Percentiles rank a stretch among this genome's conserved stretches.
phyloP scores from a whole-genome alignment of 2,113 vertebrate genomes.

The Paramisgurnus dabryanus region DNA sequence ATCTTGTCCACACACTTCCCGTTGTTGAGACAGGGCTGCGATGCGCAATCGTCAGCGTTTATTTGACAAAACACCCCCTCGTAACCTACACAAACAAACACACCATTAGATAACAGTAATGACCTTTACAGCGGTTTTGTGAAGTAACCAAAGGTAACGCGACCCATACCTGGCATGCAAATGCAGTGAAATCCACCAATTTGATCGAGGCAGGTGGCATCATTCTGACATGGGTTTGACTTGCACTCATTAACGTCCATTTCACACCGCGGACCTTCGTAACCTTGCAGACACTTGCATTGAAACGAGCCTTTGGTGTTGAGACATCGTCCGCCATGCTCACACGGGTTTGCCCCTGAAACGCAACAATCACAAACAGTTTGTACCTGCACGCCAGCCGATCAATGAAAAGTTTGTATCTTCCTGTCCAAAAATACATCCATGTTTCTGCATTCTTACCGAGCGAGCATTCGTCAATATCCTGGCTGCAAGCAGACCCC shows the following conservation, averaged over 20 bases:
- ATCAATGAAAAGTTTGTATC: background rate
- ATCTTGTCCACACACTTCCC: conserved; percentile 94
- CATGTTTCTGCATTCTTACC: conserved; percentile 69
- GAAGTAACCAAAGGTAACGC: background rate
- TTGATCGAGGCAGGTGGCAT: conserved; percentile 95
- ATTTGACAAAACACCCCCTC: conserved; percentile 92
- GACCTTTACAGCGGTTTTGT: background rate
- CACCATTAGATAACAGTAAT: background rate
- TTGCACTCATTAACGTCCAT: conserved; percentile 95
- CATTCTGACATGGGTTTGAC: conserved; percentile 94
- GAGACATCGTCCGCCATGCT: conserved; percentile 91
- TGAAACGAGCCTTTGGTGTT: conserved; percentile 96
- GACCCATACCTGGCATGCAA: conserved; percentile 88
- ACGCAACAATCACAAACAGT: conserved; percentile 12
- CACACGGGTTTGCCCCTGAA: conserved; percentile 92
- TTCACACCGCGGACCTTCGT: conserved; percentile 90
- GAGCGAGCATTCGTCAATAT: conserved; percentile 90
- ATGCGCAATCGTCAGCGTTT: conserved; percentile 91
- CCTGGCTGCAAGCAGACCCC: conserved; percentile 91
- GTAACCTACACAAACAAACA: conserved; percentile 76
- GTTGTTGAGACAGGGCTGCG: conserved; percentile 89
- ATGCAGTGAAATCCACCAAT: conserved; percentile 96
- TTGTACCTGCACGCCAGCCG: background rate
- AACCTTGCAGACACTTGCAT: conserved; percentile 91
- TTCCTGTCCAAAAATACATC: background rate